Conservation (phyloP, 2,797 vertebrate genomes). For the Macropodus opercularis region DNA sequence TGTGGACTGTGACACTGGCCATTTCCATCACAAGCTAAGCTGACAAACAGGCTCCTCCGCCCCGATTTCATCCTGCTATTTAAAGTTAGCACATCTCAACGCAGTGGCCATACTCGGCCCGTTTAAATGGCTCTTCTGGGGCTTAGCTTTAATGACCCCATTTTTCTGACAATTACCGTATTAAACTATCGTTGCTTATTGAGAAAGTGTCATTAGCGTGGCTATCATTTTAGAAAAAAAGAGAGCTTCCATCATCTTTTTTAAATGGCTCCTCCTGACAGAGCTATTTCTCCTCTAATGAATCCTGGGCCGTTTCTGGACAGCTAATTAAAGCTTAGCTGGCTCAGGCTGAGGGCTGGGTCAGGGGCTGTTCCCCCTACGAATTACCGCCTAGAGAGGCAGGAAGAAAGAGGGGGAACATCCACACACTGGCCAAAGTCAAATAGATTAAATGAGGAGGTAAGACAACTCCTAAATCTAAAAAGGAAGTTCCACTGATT, state of each 20-base stretch:
- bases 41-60: slow-evolving; percentile 30
- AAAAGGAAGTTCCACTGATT: slow-evolving; percentile 46
- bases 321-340: slow-evolving; percentile 87
- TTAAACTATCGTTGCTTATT: slow-evolving; percentile 94
- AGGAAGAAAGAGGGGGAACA: slow-evolving; percentile 17
- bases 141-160: slow-evolving; percentile 84
- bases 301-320: slow-evolving; percentile 79
- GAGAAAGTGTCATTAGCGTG: slow-evolving; percentile 83
- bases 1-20: slow-evolving; percentile 65
- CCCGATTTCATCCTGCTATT: slow-evolving; percentile 79
- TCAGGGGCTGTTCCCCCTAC: slow-evolving; percentile 75
- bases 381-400: slow-evolving; percentile 67
- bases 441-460: slow-evolving; percentile 79
- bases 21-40: slow-evolving; percentile 66
- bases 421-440: slow-evolving; percentile 74
- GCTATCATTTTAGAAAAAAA: slow-evolving; percentile 75
- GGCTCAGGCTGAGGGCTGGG: slow-evolving; percentile 77
- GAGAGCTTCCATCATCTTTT: slow-evolving; percentile 83
- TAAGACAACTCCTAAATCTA: slow-evolving; percentile 31
- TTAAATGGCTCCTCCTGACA: slow-evolving; percentile 82
- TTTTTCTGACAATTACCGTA: slow-evolving; percentile 91
- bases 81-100: slow-evolving; percentile 73
- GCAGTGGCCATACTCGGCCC: slow-evolving; percentile 73
- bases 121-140: slow-evolving; percentile 85
- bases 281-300: slow-evolving; percentile 81